phyloP scores from a whole-genome alignment of 2,113 vertebrate species.

The Leptodactylus fuscus region DNA sequence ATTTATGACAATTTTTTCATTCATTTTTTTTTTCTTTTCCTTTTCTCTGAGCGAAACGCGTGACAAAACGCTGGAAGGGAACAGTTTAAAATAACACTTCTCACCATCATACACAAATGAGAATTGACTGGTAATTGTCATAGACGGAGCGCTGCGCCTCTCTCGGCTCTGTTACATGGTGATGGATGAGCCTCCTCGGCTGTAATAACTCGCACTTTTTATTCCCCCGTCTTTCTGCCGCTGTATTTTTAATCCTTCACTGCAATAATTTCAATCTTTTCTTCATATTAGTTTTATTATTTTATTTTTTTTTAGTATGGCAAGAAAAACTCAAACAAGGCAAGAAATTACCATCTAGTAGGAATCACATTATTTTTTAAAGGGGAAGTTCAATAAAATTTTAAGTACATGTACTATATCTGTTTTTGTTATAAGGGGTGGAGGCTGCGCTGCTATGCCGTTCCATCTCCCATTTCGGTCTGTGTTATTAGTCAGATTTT shows the following conservation, averaged over 20 bases:
- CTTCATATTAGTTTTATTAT: constrained; percentile 24
- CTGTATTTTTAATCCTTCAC: constrained; percentile 42
- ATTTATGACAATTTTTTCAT: neutral
- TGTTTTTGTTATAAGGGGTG: too few relatives aligned
- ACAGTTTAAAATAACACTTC: constrained; percentile 24
- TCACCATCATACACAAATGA: constrained; percentile 11
- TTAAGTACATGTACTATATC: too few relatives aligned
- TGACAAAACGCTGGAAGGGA: constrained; percentile 40
- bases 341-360: neutral
- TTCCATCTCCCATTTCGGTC: too few relatives aligned
- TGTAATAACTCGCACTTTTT: constrained; percentile 40
- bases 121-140: constrained; percentile 50
- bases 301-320: neutral
- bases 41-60: neutral
- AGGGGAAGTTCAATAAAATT: neutral
- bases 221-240: constrained; percentile 8
- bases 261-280: constrained; percentile 33
- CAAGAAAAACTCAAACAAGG: neutral
- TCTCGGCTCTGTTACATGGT: neutral
- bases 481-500: neutral
- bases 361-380: neutral
- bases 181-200: constrained; percentile 29
- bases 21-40: neutral
- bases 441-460: too few relatives aligned
- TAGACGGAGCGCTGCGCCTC: constrained; percentile 14